These are phyloP conservation scores for Sylvia atricapilla DNA, from an alignment of 2,113 vertebrate species.

Conservation along the genomic window DNA sequence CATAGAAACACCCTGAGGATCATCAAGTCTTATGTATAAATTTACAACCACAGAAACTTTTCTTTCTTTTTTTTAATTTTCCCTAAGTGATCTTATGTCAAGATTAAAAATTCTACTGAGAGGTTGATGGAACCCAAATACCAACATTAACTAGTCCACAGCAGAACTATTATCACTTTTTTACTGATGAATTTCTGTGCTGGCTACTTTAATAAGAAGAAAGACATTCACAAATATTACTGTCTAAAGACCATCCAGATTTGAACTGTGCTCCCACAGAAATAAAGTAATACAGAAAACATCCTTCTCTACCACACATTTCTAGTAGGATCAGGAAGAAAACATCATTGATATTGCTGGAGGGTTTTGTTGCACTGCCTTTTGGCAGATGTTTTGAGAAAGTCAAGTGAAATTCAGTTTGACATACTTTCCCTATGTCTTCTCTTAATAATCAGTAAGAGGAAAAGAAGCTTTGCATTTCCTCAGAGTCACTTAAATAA, in stretches of 20 bases:
- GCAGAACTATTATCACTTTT: not conserved
- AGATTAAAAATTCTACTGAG: not conserved
- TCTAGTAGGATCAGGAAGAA: not conserved
- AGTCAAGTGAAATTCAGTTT: not conserved
- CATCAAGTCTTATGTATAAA: not conserved
- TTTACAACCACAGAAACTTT: not conserved
- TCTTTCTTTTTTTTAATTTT: not conserved
- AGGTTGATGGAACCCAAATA: not conserved
- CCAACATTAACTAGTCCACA: not conserved
- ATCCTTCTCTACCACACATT: not conserved
- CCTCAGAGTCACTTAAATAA: not conserved
- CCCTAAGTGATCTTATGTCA: not conserved
- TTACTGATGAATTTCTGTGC: not conserved
- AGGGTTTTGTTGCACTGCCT: not conserved
- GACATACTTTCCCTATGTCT: not conserved
- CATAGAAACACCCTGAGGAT: not conserved
- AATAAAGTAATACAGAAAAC: not conserved
- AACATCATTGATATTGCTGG: not conserved
- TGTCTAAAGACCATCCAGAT: not conserved
- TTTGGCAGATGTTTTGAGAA: not conserved
- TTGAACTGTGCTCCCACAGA: not conserved
- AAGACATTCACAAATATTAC: not conserved
- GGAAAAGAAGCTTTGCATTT: not conserved
- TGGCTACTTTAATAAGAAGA: not conserved
- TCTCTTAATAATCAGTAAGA: not conserved